Evolutionary conservation across 2,113 vertebrate species (phyloP).

Genomic region (Sinocyclocheilus grahami): DNA sequence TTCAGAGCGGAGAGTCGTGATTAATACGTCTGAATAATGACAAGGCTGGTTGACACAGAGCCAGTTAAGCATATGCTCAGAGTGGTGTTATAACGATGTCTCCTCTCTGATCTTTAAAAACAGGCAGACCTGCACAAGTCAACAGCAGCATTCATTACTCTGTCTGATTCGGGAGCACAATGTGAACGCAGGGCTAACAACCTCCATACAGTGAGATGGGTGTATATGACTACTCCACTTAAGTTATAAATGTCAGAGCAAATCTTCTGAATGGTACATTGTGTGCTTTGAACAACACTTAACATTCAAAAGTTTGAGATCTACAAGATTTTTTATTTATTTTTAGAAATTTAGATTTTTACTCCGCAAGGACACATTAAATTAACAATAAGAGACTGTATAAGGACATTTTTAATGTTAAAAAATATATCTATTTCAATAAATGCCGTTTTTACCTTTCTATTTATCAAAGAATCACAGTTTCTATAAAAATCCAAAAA

Average conservation of each 20-base stretch:
- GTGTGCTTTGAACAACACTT: neutral
- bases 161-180: conserved; percentile 63
- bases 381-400: neutral
- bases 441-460: neutral
- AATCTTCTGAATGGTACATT: neutral
- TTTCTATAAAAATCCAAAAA: neutral
- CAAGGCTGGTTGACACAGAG: conserved; percentile 65
- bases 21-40: conserved; percentile 64
- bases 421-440: neutral
- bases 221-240: neutral
- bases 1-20: conserved; percentile 51
- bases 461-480: neutral
- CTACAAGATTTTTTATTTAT: neutral
- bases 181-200: neutral
- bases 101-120: conserved; percentile 62
- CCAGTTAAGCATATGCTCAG: conserved; percentile 77
- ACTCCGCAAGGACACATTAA: neutral
- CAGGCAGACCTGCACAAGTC: conserved; percentile 42
- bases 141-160: conserved; percentile 69
- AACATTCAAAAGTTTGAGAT: neutral
- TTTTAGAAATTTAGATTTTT: neutral
- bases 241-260: neutral
- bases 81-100: conserved; percentile 66
- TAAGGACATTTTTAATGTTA: neutral
- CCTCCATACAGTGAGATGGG: neutral